These are phyloP conservation scores for Eledona agricola DNA, from an alignment of 2,888 invertebrate species.

Conservation along the genomic window DNA sequence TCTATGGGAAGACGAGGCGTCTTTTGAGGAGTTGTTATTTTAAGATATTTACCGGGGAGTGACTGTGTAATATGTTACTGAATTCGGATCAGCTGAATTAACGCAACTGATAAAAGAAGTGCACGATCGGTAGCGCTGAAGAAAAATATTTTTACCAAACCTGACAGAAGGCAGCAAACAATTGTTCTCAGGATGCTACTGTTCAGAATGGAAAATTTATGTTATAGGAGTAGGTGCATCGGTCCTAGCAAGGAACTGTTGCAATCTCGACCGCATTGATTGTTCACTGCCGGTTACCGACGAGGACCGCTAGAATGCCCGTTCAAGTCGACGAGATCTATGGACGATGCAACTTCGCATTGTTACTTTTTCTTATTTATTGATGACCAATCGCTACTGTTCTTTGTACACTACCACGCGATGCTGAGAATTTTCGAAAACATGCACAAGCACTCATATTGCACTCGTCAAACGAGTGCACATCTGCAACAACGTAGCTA, in stretches of 20 bases:
- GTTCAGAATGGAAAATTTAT: conserved; percentile 60
- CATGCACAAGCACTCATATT: conserved; percentile 31
- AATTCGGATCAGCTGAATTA: too few relatives aligned
- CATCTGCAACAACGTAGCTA: too few relatives aligned
- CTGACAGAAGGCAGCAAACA: conserved; percentile 61
- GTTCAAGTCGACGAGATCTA: conserved; percentile 55
- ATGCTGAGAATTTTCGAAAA: conserved; percentile 25
- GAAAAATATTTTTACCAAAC: conserved; percentile 59
- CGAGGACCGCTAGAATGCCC: conserved; percentile 50
- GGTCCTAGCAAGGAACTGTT: conserved; percentile 46
- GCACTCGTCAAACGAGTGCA: conserved; percentile 10
- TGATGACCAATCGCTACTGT: conserved; percentile 61
- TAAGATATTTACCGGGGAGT: too few relatives aligned
- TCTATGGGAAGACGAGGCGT: too few relatives aligned
- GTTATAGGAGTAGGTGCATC: conserved; percentile 53
- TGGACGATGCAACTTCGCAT: conserved; percentile 59
- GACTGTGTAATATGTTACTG: too few relatives aligned
- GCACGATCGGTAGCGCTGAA: conserved; percentile 11
- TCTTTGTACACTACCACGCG: conserved; percentile 46
- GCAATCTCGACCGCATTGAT: conserved; percentile 40
- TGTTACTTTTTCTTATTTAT: conserved; percentile 62
- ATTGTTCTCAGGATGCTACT: conserved; percentile 62
- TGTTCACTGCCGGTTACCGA: conserved; percentile 32
- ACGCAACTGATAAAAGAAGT: conserved; percentile 12
- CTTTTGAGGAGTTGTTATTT: too few relatives aligned